phyloP scores from a whole-genome alignment of 2,113 vertebrate genomes.

The Centrocercus urophasianus region DNA sequence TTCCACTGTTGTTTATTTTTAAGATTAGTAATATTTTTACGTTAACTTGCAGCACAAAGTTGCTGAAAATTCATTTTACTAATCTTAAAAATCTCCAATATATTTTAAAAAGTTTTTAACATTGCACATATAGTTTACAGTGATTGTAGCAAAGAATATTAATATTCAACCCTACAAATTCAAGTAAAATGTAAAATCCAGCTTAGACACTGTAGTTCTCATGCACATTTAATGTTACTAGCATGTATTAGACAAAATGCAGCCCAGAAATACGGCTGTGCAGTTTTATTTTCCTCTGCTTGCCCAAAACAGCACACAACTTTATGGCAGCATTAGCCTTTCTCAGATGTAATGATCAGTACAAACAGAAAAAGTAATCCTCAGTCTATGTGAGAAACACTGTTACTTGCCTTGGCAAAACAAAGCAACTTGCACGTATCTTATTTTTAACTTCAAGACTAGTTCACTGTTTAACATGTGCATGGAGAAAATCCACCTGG shows the following conservation, averaged over 20 bases:
- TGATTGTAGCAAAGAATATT: not conserved
- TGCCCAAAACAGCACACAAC: not conserved
- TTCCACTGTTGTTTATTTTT: not conserved
- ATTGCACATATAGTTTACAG: not conserved
- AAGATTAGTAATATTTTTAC: not conserved
- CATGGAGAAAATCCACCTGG: not conserved
- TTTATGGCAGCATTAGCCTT: not conserved
- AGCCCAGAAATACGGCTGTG: not conserved
- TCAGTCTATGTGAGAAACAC: not conserved
- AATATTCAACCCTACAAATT: not conserved
- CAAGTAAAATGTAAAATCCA: not conserved
- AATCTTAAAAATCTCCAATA: not conserved
- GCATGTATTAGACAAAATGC: not conserved
- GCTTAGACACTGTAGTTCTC: not conserved
- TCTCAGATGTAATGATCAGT: not conserved
- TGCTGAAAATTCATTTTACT: not conserved
- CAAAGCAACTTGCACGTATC: not conserved
- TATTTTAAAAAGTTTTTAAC: accelerated
- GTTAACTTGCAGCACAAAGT: not conserved
- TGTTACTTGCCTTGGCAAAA: not conserved
- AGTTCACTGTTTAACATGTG: accelerated
- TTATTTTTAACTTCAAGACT: not conserved
- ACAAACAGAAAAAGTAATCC: not conserved
- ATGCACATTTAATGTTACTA: not conserved
- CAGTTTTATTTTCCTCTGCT: not conserved